Base-by-base conservation (phyloP, 92 coral and sea anemone species). In the Ricordea florida region DNA sequence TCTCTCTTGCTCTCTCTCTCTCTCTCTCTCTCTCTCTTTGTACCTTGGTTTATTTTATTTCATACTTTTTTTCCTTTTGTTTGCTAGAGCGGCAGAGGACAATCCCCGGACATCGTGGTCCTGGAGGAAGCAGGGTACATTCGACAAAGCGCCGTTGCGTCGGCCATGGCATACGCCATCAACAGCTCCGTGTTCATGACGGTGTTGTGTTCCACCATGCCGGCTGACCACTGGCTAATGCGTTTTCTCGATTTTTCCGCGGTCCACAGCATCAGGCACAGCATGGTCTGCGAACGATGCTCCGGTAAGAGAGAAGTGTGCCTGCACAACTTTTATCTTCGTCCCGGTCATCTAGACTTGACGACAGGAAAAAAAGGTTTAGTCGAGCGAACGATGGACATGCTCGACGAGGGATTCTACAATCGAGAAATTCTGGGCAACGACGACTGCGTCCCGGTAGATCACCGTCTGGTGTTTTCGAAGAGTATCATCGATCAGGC, bases 171-270 rank as follows among this genome's bases (percentile, higher is more conserved):
- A 22, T 62, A 62, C 22, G 16, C 28, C 25, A 24, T 41, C 21
- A 62, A 40, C 1, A 13, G 36, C 5, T 25, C 25, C 0, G 52
- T 40, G 11, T 34, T 23, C 25, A 40, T 62, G 69, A 40, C 69
- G 20, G 18, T 62, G 13, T 38, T 62, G 52, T 62, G 69, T 16
- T 62, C 69, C 5, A 40, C 69, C 36, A 62, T 62, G 69, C 52
- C 51, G 17, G 36, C 23, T 6, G 69, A 37, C 22, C 69, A 62
- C 51, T 62, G 69, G 69, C 6, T 62, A 52, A 62, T 24, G 52
- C 69, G 38, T 5, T 14, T 62, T 34, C 25, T 25, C 35, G 13
- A 40, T 8, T 62, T 62, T 40, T 37, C 69, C 21, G 69, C 40
- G 13, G 69, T 62, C 7, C 28, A 24, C 35, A 62, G 52, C 24